These are phyloP conservation scores for Cyclura pinguis DNA, from an alignment of 2,797 vertebrate species.

Conservation along the genomic window DNA sequence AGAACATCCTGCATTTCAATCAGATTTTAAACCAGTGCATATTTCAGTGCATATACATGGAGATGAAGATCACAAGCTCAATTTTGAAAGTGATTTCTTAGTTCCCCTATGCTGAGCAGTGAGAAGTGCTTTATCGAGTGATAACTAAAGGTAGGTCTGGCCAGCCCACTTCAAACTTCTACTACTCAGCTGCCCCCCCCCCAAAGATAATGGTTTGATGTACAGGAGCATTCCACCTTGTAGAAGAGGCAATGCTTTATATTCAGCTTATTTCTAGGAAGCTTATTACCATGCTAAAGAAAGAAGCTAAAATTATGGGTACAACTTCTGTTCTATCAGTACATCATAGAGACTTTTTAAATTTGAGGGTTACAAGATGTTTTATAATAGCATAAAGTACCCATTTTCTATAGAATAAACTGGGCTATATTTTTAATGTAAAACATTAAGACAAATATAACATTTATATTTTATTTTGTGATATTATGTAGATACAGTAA, in stretches of 20 bases:
- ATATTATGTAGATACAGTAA: not conserved
- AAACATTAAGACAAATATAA: slow-evolving; percentile 13
- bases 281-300: not conserved
- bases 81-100: slow-evolving; percentile 1
- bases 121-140: not conserved
- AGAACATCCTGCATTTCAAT: not conserved
- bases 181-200: not conserved
- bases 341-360: not conserved
- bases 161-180: not conserved
- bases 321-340: slow-evolving; percentile 27
- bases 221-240: not conserved
- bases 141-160: not conserved
- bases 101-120: not conserved
- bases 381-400: not conserved
- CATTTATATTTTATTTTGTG: slow-evolving; percentile 24
- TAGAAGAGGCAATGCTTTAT: not conserved
- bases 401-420: slow-evolving; percentile 7
- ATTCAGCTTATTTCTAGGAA: slow-evolving; percentile 2
- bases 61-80: not conserved
- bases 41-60: not conserved
- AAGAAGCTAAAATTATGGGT: slow-evolving; percentile 11
- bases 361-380: slow-evolving; percentile 9
- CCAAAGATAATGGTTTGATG: slow-evolving; percentile 1
- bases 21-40: not conserved
- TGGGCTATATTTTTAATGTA: slow-evolving; percentile 11